Evolutionary conservation across 2,797 vertebrate genomes (phyloP), one percentile per base, ranked within the genome.

Genomic region (Pelochelys cantorii): DNA sequence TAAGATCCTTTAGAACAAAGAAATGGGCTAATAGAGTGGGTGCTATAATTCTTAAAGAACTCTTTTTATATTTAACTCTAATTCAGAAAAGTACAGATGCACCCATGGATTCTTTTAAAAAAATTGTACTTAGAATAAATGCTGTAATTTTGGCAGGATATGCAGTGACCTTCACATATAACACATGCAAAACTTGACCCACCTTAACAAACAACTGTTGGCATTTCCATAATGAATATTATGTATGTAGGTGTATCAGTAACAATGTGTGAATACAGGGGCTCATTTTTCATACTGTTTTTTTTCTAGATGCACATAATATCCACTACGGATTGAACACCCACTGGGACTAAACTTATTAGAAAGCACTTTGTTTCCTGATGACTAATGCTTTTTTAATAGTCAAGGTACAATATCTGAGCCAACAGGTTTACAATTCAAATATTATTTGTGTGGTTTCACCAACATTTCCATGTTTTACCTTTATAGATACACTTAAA

Each of bases 291-390:
- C 3, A 23, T 52, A 77, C 42, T n/a, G 5, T 74, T 77, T 25
- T 5, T 13, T 52, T 52, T 78, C 14, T 20, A 84, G 60, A 23
- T 25, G 29, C 60, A 94, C 77, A 53, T 90, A 92, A 83, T 89
- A 6, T 27, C 34, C 60, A 80, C 57, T 85, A 5, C 29, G 65
- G 37, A 90, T 91, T 81, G 57, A 89, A 42, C 2, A 3, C 37
- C 37, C 84, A n/a, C 65, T 87, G 86, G 92, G 85, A 48, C 27
- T 92, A 87, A 88, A 56, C 1, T 13, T 55, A 23, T 59, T 87
- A 85, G 59, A 90, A 91, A 91, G 88, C 88, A 65, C 37, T 95
- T 86, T 3, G 5, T 92, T 94, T 95, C 81, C 57, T 86, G 18
- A 83, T 89, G 85, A 81, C 78, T 81, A 84, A 23, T 17, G 31